Percentiles rank a stretch among this genome's conserved stretches.
These are phyloP conservation scores for Galeopterus variegatus DNA, from an alignment of 2,113 vertebrate genomes.

Conservation along the genomic window DNA sequence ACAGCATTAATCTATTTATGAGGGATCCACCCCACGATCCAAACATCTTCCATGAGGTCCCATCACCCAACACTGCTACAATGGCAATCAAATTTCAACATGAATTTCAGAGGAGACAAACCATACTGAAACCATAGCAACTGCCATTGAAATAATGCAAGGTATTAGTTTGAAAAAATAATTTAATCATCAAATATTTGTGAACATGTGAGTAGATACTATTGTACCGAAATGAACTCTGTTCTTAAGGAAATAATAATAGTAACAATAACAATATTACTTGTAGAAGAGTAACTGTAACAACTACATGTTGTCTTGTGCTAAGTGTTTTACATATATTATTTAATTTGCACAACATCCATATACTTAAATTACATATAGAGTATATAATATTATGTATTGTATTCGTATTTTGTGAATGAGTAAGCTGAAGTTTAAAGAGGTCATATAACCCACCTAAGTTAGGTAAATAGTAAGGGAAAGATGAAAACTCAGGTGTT, in stretches of 20 bases:
- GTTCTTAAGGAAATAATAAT: not conserved
- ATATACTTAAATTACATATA: not conserved
- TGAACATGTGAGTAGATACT: not conserved
- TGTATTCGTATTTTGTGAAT: not conserved
- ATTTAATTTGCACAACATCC: not conserved
- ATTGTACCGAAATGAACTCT: not conserved
- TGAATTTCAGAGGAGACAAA: too few relatives aligned
- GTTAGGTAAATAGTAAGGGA: not conserved
- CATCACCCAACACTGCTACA: too few relatives aligned
- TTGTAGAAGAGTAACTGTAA: not conserved
- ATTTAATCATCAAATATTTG: conserved; percentile 23
- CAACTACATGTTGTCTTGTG: not conserved
- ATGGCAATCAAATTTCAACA: too few relatives aligned
- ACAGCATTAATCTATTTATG: too few relatives aligned
- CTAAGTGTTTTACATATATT: not conserved
- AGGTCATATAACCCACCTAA: not conserved
- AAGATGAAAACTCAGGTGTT: not conserved
- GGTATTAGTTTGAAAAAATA: conserved; percentile 20
- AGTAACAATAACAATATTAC: not conserved
- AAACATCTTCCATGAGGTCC: too few relatives aligned
- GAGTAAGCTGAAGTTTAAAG: not conserved
- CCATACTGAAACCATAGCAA: too few relatives aligned
- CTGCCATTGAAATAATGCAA: not conserved
- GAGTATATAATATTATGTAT: not conserved
- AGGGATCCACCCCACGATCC: too few relatives aligned